Conservation (phyloP, 2,113 vertebrate species). For the Hymenochirus boettgeri region DNA sequence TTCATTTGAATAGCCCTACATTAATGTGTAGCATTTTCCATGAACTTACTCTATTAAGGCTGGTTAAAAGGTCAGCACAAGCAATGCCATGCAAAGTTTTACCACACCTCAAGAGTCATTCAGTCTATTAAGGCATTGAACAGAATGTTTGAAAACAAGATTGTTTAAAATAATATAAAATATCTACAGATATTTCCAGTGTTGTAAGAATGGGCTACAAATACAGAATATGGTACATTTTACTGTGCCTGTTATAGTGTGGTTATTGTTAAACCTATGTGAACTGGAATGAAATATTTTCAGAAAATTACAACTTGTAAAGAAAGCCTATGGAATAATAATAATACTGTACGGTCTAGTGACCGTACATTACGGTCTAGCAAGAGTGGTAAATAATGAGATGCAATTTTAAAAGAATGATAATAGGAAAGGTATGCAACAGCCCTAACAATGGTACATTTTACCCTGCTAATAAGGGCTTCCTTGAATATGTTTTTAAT, state of each 20-base stretch:
- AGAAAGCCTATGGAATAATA: too few relatives aligned
- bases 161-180: neutral
- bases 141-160: neutral
- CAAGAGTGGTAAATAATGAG: too few relatives aligned
- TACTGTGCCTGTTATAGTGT: neutral
- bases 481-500: slow-evolving; percentile 67
- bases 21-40: neutral
- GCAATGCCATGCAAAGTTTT: too few relatives aligned
- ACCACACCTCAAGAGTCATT: slow-evolving; percentile 9
- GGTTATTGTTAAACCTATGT: too few relatives aligned
- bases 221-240: neutral
- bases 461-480: slow-evolving; percentile 64
- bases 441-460: slow-evolving; percentile 75
- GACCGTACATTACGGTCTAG: too few relatives aligned
- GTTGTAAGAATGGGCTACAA: neutral
- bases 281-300: too few relatives aligned
- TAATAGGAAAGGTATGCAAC: slow-evolving; percentile 60
- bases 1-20: too few relatives aligned
- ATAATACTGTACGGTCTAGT: too few relatives aligned
- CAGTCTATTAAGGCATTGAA: slow-evolving; percentile 34
- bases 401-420: too few relatives aligned
- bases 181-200: neutral
- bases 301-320: too few relatives aligned
- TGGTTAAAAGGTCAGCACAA: too few relatives aligned
- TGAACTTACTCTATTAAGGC: too few relatives aligned